Percentiles rank a stretch among this genome's conserved stretches.
phyloP scores from a whole-genome alignment of 2,797 vertebrate species.

The Coregonus suidteri region DNA sequence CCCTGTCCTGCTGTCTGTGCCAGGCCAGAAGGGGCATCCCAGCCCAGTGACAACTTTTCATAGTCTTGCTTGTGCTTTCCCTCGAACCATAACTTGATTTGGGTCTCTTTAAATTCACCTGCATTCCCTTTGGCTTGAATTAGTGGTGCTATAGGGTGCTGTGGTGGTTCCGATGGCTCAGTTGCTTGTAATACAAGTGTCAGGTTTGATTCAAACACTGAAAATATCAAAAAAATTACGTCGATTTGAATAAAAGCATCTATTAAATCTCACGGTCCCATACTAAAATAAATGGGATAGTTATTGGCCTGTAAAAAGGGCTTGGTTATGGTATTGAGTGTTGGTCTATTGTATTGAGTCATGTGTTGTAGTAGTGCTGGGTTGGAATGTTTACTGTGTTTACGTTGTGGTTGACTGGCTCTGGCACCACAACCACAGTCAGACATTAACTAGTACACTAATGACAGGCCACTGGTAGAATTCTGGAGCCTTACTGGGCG shows the following conservation, averaged over 20 bases:
- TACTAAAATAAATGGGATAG: background rate
- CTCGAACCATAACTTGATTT: background rate
- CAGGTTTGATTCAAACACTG: background rate
- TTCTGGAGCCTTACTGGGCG: slow-evolving; percentile 3
- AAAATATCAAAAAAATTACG: background rate
- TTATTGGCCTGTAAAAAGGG: background rate
- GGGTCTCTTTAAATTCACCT: background rate
- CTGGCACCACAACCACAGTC: background rate
- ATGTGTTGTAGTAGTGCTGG: background rate
- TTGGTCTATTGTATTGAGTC: no score
- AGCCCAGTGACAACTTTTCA: background rate
- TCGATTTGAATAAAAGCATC: background rate
- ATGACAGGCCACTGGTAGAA: slow-evolving; percentile 15
- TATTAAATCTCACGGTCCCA: background rate
- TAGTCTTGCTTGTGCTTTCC: background rate
- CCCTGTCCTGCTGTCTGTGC: background rate
- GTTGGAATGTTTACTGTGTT: background rate
- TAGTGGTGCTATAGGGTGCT: background rate
- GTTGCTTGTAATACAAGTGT: background rate
- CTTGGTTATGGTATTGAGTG: no score
- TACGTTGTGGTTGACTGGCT: background rate
- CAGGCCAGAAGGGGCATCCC: background rate
- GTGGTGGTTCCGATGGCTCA: slow-evolving; percentile 3
- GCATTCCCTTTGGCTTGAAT: background rate
- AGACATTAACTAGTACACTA: slow-evolving; percentile 6